Conservation (phyloP, 2,888 invertebrate genomes). For the Xestia c-nigrum region DNA sequence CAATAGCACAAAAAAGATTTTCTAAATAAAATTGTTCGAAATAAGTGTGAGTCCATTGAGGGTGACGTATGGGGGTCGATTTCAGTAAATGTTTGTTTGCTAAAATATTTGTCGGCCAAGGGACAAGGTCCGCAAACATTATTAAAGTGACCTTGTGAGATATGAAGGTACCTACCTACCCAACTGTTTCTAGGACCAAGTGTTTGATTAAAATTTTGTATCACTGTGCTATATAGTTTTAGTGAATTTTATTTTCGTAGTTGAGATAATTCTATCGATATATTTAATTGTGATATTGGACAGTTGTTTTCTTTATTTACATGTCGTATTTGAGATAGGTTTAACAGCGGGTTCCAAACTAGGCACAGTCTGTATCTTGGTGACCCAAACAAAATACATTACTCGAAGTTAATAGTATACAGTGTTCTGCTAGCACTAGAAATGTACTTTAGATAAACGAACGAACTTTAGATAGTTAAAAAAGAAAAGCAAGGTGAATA, state of each 20-base stretch:
- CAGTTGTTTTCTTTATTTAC: neutral
- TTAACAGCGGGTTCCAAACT: too few relatives aligned
- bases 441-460: too few relatives aligned
- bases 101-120: slow-evolving; percentile 53
- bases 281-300: neutral
- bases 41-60: slow-evolving; percentile 38
- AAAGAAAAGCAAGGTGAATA: neutral
- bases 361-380: too few relatives aligned
- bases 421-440: too few relatives aligned
- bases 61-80: slow-evolving; percentile 51
- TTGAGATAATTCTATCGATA: neutral
- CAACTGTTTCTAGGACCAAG: neutral
- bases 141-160: slow-evolving; percentile 50
- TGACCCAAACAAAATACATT: too few relatives aligned
- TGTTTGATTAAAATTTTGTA: slow-evolving; percentile 24
- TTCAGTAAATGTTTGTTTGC: slow-evolving; percentile 58
- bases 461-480: too few relatives aligned
- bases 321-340: too few relatives aligned
- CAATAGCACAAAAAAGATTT: slow-evolving; percentile 13
- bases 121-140: slow-evolving; percentile 47
- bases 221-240: neutral
- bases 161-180: slow-evolving; percentile 12
- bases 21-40: slow-evolving; percentile 55
- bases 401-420: too few relatives aligned
- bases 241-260: neutral